Percentiles rank a stretch among this genome's conserved stretches.
Conservation (phyloP, 2,888 invertebrate species). For the Caradrina kadenii region DNA sequence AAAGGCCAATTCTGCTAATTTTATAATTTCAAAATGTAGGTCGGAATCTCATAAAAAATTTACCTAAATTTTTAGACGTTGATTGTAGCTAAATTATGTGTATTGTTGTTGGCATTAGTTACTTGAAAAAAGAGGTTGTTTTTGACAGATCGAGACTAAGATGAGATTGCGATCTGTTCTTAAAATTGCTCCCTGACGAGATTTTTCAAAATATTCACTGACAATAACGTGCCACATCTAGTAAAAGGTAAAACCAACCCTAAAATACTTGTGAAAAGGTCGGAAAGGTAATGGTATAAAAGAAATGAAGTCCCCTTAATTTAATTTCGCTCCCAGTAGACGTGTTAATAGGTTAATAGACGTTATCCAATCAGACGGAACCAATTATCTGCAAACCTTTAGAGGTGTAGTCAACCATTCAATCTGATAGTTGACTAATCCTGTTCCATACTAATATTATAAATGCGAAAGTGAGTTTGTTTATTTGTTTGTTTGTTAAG, state of each 20-base stretch:
- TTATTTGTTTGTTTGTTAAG: too few species aligned
- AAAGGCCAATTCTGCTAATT: too few species aligned
- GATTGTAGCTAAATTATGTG: too few species aligned
- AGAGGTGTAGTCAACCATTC: slow-evolving; percentile 54
- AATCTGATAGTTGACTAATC: slow-evolving; percentile 57
- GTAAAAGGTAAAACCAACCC: background rate
- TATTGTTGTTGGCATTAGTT: too few species aligned
- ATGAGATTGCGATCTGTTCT: too few species aligned
- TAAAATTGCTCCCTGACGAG: too few species aligned
- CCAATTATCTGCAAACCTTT: slow-evolving; percentile 59
- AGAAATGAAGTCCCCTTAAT: slow-evolving; percentile 27
- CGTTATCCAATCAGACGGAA: slow-evolving; percentile 49
- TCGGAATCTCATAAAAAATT: too few species aligned
- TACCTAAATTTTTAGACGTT: too few species aligned
- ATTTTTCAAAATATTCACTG: background rate
- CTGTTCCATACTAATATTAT: background rate
- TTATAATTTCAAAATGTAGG: too few species aligned
- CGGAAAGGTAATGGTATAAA: slow-evolving; percentile 15
- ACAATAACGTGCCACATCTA: background rate
- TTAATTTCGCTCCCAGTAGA: slow-evolving; percentile 23
- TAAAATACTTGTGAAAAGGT: slow-evolving; percentile 6
- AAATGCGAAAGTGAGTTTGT: background rate
- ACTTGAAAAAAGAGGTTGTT: too few species aligned
- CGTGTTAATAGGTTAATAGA: slow-evolving; percentile 55
- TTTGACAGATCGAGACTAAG: too few species aligned